Evolutionary conservation across 1,140 invertebrate species (phyloP), one percentile per base, ranked within the genome.

Genomic region (Drosophila virilis): DNA sequence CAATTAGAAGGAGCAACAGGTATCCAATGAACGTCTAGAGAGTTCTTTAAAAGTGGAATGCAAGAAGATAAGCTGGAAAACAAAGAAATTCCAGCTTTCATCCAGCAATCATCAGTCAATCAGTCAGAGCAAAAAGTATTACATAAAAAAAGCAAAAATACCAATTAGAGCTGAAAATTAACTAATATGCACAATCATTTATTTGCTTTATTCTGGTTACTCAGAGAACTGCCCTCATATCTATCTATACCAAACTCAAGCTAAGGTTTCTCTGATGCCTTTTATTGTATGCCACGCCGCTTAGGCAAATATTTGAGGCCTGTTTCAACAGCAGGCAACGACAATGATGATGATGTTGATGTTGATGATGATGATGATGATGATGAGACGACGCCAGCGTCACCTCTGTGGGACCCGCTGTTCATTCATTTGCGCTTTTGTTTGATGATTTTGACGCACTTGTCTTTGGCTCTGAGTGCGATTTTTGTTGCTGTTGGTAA

Each of bases 401-500:
- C 45, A 48, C 28, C 10, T 22, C 50, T 45, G 51, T 69, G 35
- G 33, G 32, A 51, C 17, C 35, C 32, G 57, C 62, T 61, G 67
- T 67, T 79, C 64, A 86, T 70, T 59, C 82, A 76, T 86, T 86
- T 74, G 69, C 72, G 83, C 83, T 82, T 88, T 88, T 86, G 83
- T 88, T 86, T 86, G 83, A 88, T 66, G 68, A 71, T 70, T 70
- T 70, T 6, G 42, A 71, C 72, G 72, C 83, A 86, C 84, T 86
- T 82, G 80, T 84, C 66, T 61, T 58, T 9, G 15, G 46, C 28
- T 60, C 28, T 64, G 28, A 61, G 40, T 59, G 13, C 45, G 33
- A 57, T 33, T 17, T 32, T 48, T 71, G 35, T 32, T 33, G 40
- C 51, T 50, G 42, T 67, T 17, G 48, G 38, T 15, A 69, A 57